Evolutionary conservation across 2,113 vertebrate species (phyloP), one percentile per base, ranked within the genome.

Genomic region (Microtus pennsylvanicus): DNA sequence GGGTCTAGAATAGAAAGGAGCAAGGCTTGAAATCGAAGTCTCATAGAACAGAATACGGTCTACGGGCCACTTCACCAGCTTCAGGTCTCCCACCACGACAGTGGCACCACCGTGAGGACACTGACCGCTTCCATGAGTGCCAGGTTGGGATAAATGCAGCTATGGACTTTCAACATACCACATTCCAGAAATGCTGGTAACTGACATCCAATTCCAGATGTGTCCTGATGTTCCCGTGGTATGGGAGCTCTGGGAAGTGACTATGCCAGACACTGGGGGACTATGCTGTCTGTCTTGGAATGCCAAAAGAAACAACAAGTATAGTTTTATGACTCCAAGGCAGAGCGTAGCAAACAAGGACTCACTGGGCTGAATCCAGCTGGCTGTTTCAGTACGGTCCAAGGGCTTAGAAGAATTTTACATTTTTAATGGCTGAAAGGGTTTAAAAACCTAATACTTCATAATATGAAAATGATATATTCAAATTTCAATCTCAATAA

Each of bases 401-500:
- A 69, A 45, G 33, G 83, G 30, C 89, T 93, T 82, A 94, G 61
- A 96, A 90, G 50, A 61, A 72, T 35, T 95, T 87, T 70, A 67
- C 47, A 83, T 75, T 47, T 87, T 45, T 75, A 94, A 91, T n/a
- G n/a, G 16, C 38, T 85, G 47, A 61, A 77, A 70, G 26, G 50
- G 38, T 69, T 94, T 63, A 52, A 89, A 93, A 77, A 91, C 77
- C 50, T 90, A 38, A 67, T 87, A 90, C 65, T 77, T 91, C 22
- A 89, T 81, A 76, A 91, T 72, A 61, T 76, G 67, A 90, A 83
- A 96, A 95, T 80, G 63, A 74, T n/a, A 89, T 85, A 89, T 55
- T 89, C 95, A 94, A 81, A 91, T 85, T 90, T 91, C 10, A 81
- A 52, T 8, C 55, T 35, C 83, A 65, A 93, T 65, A 93, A 97